phyloP scores from a whole-genome alignment of 2,797 vertebrate species.

The Acropternis orthonyx region DNA sequence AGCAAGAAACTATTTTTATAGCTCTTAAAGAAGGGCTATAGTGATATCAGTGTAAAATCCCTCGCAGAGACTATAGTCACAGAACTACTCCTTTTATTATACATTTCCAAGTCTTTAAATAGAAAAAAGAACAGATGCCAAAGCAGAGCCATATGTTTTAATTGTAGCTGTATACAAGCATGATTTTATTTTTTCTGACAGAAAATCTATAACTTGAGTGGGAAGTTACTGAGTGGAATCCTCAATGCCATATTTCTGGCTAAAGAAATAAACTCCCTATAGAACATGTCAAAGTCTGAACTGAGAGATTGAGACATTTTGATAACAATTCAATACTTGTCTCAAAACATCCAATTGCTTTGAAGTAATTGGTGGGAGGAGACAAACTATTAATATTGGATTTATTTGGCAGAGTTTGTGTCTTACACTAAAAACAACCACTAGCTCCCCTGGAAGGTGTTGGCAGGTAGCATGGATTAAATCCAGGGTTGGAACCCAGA shows the following conservation, averaged over 20 bases:
- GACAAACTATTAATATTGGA: constrained; percentile 41
- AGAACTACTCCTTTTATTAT: constrained; percentile 40
- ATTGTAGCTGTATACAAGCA: constrained; percentile 63
- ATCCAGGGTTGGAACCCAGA: not conserved
- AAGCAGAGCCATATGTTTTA: constrained; percentile 71
- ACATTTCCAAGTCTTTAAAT: constrained; percentile 53
- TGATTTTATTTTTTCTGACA: constrained; percentile 72
- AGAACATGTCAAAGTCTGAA: constrained; percentile 50
- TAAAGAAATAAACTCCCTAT: constrained; percentile 46
- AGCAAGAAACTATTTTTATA: constrained; percentile 1
- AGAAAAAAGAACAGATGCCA: constrained; percentile 68
- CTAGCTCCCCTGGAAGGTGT: not conserved
- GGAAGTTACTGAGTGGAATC: constrained; percentile 71
- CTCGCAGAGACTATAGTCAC: constrained; percentile 9
- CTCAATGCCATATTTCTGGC: constrained; percentile 67
- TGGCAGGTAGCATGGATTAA: constrained; percentile 13
- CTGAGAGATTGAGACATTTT: constrained; percentile 59
- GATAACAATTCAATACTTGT: constrained; percentile 58
- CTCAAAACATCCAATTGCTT: constrained; percentile 47
- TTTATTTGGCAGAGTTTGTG: constrained; percentile 7
- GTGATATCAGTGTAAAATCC: constrained; percentile 20
- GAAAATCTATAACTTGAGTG: constrained; percentile 72
- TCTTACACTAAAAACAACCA: not conserved
- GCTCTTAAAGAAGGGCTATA: not conserved
- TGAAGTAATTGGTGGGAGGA: constrained; percentile 47